Conservation (phyloP, 2,113 vertebrate genomes). For the Dasyurus viverrinus region DNA sequence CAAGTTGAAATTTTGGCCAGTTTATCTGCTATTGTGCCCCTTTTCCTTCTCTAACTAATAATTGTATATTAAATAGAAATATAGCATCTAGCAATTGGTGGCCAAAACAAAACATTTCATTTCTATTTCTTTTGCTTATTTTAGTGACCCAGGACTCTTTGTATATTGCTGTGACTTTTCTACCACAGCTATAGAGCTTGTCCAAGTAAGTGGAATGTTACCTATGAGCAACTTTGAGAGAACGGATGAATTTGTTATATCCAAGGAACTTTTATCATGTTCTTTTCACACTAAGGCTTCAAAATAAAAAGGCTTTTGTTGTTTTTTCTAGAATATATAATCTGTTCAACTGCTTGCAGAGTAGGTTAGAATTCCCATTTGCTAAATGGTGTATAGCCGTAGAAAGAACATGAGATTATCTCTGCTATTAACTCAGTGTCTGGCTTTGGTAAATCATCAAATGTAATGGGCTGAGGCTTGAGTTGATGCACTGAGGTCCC, state of each 20-base stretch:
- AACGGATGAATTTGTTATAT: neutral
- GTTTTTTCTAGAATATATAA: too few species aligned
- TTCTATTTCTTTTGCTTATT: constrained; percentile 68
- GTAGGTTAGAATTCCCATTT: neutral
- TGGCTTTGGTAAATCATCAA: neutral
- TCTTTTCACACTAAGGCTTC: neutral
- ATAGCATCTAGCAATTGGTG: neutral
- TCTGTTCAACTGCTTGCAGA: neutral
- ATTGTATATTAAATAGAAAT: neutral
- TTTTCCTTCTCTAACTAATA: neutral
- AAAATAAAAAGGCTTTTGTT: neutral
- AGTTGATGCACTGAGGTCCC: too few species aligned
- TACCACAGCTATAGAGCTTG: constrained; percentile 92
- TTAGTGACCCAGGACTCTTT: constrained; percentile 94
- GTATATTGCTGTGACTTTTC: constrained; percentile 98
- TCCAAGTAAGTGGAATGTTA: constrained; percentile 87
- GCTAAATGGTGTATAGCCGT: neutral
- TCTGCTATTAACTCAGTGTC: neutral
- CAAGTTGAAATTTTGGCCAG: neutral
- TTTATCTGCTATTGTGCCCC: neutral
- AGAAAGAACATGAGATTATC: neutral
- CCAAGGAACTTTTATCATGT: neutral
- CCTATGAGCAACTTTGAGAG: neutral
- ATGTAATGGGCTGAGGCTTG: too few species aligned
- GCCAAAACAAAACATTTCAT: neutral